Evolutionary conservation across 2,888 invertebrate genomes (phyloP).

Genomic region (Diplolepis rosae): DNA sequence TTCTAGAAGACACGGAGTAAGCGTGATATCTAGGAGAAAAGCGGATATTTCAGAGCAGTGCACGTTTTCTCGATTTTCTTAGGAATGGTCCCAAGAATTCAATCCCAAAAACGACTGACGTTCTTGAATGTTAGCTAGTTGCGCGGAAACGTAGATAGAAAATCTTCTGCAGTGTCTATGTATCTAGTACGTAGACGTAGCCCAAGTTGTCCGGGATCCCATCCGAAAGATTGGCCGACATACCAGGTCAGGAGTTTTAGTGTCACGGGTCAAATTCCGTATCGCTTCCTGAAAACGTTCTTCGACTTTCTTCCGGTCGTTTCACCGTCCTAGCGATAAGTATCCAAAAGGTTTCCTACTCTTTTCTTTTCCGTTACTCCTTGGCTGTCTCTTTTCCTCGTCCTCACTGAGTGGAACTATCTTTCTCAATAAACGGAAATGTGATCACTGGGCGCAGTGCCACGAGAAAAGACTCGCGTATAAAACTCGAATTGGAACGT

Average conservation of each 20-base stretch:
- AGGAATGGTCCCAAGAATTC: slow-evolving; percentile 25
- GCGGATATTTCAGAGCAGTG: not conserved
- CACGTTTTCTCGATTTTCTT: slow-evolving; percentile 21
- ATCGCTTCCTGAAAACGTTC: slow-evolving; percentile 56
- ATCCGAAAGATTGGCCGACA: slow-evolving; percentile 64
- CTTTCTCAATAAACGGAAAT: slow-evolving; percentile 14
- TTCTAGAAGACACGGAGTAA: not conserved
- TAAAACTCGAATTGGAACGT: slow-evolving; percentile 15
- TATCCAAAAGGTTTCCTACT: slow-evolving; percentile 40
- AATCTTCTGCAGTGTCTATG: not conserved
- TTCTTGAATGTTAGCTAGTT: slow-evolving; percentile 10
- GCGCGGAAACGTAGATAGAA: not conserved
- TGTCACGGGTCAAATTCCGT: slow-evolving; percentile 62
- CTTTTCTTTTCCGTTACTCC: slow-evolving; percentile 28
- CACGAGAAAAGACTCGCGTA: slow-evolving; percentile 3
- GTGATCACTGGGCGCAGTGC: slow-evolving; percentile 14
- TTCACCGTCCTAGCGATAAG: slow-evolving; percentile 49
- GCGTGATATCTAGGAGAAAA: not conserved
- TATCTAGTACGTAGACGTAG: not conserved
- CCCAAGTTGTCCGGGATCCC: slow-evolving; percentile 36
- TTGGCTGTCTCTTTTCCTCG: slow-evolving; percentile 7
- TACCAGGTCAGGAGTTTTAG: slow-evolving; percentile 66
- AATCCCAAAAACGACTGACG: slow-evolving; percentile 22
- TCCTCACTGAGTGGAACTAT: not conserved
- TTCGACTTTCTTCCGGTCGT: slow-evolving; percentile 55